Conservation (phyloP, 2,888 invertebrate species). For the Steinernema hermaphroditum region DNA sequence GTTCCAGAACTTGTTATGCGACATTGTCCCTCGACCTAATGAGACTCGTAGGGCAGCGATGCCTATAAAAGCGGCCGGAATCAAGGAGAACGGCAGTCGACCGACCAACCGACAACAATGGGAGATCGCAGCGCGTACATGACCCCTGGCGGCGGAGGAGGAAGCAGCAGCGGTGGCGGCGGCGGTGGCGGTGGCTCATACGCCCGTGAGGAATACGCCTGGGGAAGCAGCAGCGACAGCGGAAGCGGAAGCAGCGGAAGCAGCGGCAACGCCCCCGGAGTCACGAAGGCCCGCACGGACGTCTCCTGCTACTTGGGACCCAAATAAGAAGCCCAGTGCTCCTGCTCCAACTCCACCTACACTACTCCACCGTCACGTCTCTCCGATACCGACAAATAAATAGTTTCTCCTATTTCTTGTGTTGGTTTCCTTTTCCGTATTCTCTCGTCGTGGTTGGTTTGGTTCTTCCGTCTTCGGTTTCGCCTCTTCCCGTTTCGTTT, state of each 20-base stretch:
- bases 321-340: background rate
- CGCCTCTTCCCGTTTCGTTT: too few species aligned
- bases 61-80: too few species aligned
- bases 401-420: too few species aligned
- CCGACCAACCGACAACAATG: background rate
- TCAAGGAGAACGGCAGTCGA: background rate
- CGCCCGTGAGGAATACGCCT: conserved; percentile 24
- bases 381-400: too few species aligned
- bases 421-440: too few species aligned
- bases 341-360: too few species aligned
- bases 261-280: conserved; percentile 2
- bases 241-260: background rate
- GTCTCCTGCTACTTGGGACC: conserved; percentile 24
- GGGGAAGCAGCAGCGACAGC: conserved; percentile 20
- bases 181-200: background rate
- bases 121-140: conserved; percentile 29
- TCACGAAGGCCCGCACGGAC: conserved; percentile 23
- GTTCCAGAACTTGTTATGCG: too few species aligned
- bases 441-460: too few species aligned
- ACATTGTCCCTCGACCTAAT: too few species aligned
- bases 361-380: too few species aligned
- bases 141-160: background rate
- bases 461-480: too few species aligned
- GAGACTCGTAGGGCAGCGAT: too few species aligned
- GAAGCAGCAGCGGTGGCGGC: background rate